These are phyloP conservation scores for Brachylomia viminalis DNA, from an alignment of 2,888 invertebrate genomes.

Conservation along the genomic window DNA sequence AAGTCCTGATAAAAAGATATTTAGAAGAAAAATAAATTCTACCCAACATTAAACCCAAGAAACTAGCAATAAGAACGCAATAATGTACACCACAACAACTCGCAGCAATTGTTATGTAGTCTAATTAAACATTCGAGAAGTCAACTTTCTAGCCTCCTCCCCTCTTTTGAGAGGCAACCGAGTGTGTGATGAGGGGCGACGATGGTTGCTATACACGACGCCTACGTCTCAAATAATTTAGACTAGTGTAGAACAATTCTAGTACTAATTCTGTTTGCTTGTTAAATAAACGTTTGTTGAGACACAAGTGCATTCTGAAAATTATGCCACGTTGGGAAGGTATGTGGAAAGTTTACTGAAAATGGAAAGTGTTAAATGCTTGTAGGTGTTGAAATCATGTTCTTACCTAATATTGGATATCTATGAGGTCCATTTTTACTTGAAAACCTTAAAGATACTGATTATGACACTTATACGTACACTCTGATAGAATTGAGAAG, in stretches of 20 bases:
- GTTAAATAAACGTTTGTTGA: constrained; percentile 34
- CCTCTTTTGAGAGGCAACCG: constrained; percentile 81
- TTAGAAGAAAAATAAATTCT: background rate
- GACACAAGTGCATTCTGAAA: constrained; percentile 20
- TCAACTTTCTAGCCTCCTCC: constrained; percentile 75
- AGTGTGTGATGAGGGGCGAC: constrained; percentile 85
- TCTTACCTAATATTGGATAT: background rate
- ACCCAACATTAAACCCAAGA: no score
- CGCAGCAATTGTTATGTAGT: constrained; percentile 78
- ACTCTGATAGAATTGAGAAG: no score
- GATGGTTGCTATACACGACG: constrained; percentile 66
- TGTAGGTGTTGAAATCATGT: background rate
- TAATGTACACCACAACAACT: constrained; percentile 44
- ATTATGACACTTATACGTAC: no score
- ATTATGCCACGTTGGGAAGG: background rate
- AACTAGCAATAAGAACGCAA: constrained; percentile 38
- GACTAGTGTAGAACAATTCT: constrained; percentile 56
- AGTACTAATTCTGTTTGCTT: constrained; percentile 59
- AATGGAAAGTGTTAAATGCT: no score
- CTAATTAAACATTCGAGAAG: constrained; percentile 79
- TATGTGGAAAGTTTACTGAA: background rate
- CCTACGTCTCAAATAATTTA: constrained; percentile 65
- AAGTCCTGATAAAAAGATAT: background rate
- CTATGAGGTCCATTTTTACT: background rate
- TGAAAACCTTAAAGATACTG: background rate